These are phyloP conservation scores for Buteo buteo DNA, from an alignment of 2,113 vertebrate species.

Conservation along the genomic window DNA sequence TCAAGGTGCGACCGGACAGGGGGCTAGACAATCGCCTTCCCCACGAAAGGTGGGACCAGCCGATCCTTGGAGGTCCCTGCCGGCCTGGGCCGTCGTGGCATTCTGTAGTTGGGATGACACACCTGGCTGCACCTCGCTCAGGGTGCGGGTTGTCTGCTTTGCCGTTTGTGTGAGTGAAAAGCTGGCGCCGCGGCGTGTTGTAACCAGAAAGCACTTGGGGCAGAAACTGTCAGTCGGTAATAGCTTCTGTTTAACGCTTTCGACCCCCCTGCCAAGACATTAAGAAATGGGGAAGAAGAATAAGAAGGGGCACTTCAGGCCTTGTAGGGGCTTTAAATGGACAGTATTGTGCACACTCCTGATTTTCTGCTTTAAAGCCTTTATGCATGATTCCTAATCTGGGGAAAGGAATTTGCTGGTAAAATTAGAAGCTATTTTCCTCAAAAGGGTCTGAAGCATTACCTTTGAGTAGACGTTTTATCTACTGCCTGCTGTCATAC, in stretches of 20 bases:
- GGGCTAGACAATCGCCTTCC: not conserved
- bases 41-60: not conserved
- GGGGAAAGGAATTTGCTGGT: not conserved
- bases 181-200: not conserved
- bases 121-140: rapidly evolving
- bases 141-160: not conserved
- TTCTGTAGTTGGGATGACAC: not conserved
- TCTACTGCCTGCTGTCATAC: not conserved
- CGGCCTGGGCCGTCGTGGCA: not conserved
- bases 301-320: not conserved
- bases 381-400: not conserved
- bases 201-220: not conserved
- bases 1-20: not conserved
- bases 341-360: not conserved
- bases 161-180: not conserved
- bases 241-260: not conserved
- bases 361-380: not conserved
- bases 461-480: not conserved
- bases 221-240: not conserved
- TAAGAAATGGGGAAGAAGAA: not conserved
- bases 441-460: not conserved
- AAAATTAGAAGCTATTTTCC: not conserved
- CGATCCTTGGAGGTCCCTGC: not conserved
- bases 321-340: not conserved
- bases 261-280: not conserved